These are phyloP conservation scores for Alexandromys fortis DNA, from an alignment of 2,113 vertebrate species.

Conservation along the genomic window DNA sequence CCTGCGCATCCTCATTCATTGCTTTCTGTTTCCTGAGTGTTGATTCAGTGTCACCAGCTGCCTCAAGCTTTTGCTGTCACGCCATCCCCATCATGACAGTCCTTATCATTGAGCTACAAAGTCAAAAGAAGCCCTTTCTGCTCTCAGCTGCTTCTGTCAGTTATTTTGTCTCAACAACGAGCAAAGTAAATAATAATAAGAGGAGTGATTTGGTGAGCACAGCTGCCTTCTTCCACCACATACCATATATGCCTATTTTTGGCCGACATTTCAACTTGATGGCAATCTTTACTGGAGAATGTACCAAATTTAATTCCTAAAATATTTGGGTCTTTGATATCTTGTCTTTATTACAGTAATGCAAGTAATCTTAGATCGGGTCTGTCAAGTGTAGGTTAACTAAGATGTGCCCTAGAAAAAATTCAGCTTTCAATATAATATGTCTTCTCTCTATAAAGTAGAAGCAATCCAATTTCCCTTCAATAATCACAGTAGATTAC, in stretches of 20 bases:
- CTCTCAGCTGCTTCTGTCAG: background rate
- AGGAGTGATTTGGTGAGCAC: background rate
- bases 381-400: background rate
- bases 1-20: background rate
- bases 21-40: background rate
- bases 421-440: background rate
- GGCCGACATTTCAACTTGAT: background rate
- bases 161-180: background rate
- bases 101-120: background rate
- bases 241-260: background rate
- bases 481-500: background rate
- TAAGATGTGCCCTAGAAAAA: background rate
- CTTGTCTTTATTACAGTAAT: background rate
- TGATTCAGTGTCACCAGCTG: background rate
- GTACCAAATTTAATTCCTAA: background rate
- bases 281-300: background rate
- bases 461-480: background rate
- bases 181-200: background rate
- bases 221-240: constrained; percentile 12
- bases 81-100: background rate
- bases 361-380: background rate
- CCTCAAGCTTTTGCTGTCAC: background rate
- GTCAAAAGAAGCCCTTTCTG: background rate
- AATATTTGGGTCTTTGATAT: background rate
- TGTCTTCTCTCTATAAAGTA: background rate